Conservation (phyloP, 2,797 vertebrate species). For the Paedocypris micromegethes region DNA sequence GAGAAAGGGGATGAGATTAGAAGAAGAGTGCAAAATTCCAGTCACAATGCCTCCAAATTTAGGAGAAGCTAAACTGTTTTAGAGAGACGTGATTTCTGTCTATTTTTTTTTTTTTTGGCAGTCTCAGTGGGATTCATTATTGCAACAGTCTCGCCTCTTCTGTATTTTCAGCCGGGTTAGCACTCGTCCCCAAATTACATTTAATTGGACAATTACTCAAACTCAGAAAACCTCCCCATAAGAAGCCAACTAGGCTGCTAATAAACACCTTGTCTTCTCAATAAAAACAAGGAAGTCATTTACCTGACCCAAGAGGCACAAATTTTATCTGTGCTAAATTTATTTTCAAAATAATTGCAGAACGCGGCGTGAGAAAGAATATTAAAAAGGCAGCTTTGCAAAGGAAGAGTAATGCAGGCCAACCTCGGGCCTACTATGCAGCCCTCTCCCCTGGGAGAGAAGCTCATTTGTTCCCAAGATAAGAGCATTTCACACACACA, state of each 20-base stretch:
- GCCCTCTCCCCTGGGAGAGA: slow-evolving; percentile 81
- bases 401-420: slow-evolving; percentile 79
- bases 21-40: slow-evolving; percentile 57
- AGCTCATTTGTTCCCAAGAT: slow-evolving; percentile 78
- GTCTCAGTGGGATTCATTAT: slow-evolving; percentile 99
- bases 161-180: slow-evolving; percentile 86
- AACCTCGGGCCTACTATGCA: slow-evolving; percentile 74
- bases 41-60: slow-evolving; percentile 80
- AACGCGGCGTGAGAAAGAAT: slow-evolving; percentile 81
- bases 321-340: slow-evolving; percentile 93
- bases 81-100: slow-evolving; percentile 72
- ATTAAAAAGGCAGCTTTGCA: slow-evolving; percentile 80
- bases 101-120: slow-evolving; percentile 77
- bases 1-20: slow-evolving; percentile 42
- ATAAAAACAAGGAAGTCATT: slow-evolving; percentile 97
- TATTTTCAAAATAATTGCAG: slow-evolving; percentile 98
- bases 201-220: slow-evolving; percentile 99
- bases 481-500: slow-evolving; percentile 62
- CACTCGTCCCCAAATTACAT: slow-evolving; percentile 96
- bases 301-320: slow-evolving; percentile 96
- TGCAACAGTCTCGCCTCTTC: slow-evolving; percentile 85
- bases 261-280: slow-evolving; percentile 99
- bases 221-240: slow-evolving; percentile 90
- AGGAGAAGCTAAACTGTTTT: slow-evolving; percentile 86
- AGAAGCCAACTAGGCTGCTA: slow-evolving; percentile 95